These are phyloP conservation scores for Nasonia vitripennis DNA, from an alignment of 1,140 invertebrate species.

Conservation along the genomic window DNA sequence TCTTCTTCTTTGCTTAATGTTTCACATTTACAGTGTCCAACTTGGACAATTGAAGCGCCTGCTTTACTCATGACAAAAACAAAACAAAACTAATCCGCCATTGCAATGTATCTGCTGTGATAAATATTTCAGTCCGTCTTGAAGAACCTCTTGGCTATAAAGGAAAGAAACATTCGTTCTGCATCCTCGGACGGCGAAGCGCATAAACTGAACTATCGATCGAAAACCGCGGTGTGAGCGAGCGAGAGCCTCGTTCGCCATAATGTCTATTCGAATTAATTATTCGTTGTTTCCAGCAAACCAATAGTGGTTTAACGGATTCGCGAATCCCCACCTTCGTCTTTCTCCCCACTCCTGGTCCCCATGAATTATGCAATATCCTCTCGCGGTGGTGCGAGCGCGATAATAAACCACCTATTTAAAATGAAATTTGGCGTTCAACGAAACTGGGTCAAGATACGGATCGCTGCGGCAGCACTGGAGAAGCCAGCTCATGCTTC, in stretches of 20 bases:
- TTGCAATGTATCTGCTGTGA: too few relatives aligned
- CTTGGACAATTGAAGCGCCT: too few relatives aligned
- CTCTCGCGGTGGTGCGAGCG: neutral
- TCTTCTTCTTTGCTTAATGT: too few relatives aligned
- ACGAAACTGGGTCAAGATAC: slow-evolving; percentile 35
- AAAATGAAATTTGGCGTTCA: slow-evolving; percentile 44
- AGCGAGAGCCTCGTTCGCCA: neutral
- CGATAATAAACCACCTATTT: slow-evolving; percentile 46
- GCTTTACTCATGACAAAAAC: too few relatives aligned
- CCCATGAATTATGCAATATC: slow-evolving; percentile 36
- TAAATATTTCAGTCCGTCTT: too few relatives aligned
- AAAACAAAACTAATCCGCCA: too few relatives aligned
- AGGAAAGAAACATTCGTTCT: neutral
- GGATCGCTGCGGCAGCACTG: neutral
- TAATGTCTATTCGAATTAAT: slow-evolving; percentile 19
- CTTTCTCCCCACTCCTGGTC: neutral
- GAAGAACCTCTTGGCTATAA: too few relatives aligned
- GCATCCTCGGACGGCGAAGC: neutral
- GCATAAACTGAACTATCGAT: slow-evolving; percentile 32
- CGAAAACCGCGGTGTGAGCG: neutral
- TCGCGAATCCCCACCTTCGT: neutral
- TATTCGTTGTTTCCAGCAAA: slow-evolving; percentile 6
- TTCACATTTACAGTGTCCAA: too few relatives aligned
- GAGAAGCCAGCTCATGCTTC: slow-evolving; percentile 4
- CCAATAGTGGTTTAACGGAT: neutral